These are phyloP conservation scores for Chironomus tepperi DNA, from an alignment of 1,140 invertebrate genomes.

Conservation along the genomic window DNA sequence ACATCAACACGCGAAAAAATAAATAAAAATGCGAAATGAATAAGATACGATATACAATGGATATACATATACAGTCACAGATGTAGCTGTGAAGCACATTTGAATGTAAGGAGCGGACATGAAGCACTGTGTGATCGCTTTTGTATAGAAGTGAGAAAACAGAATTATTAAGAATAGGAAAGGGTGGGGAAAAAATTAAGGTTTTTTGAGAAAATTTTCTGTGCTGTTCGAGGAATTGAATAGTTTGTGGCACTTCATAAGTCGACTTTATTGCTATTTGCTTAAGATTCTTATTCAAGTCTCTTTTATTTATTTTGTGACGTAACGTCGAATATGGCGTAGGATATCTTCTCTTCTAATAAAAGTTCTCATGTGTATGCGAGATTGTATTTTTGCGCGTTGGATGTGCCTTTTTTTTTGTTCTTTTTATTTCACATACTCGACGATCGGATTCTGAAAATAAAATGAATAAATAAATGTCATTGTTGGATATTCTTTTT, in stretches of 20 bases:
- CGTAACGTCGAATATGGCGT: slow-evolving; percentile 15
- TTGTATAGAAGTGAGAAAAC: background rate
- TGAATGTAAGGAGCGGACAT: background rate
- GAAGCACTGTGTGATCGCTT: background rate
- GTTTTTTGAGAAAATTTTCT: background rate
- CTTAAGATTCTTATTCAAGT: slow-evolving; percentile 14
- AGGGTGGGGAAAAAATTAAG: slow-evolving; percentile 22
- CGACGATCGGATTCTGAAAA: background rate
- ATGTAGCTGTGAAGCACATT: no score
- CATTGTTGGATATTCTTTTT: background rate
- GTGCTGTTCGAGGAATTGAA: background rate
- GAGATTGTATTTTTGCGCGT: slow-evolving; percentile 6
- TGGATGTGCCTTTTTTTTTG: background rate
- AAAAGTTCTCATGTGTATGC: background rate
- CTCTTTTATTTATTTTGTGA: slow-evolving; percentile 18
- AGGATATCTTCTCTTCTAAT: slow-evolving; percentile 17
- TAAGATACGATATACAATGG: background rate
- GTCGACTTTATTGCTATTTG: background rate
- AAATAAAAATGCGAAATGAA: slow-evolving; percentile 17
- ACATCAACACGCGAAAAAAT: background rate
- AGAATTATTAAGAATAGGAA: background rate
- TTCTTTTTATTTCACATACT: background rate
- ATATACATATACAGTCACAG: background rate
- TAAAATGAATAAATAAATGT: background rate
- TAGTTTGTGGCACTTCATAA: background rate